Base-by-base conservation (phyloP, 2,888 invertebrate genomes). In the Notodonta dromedarius region DNA sequence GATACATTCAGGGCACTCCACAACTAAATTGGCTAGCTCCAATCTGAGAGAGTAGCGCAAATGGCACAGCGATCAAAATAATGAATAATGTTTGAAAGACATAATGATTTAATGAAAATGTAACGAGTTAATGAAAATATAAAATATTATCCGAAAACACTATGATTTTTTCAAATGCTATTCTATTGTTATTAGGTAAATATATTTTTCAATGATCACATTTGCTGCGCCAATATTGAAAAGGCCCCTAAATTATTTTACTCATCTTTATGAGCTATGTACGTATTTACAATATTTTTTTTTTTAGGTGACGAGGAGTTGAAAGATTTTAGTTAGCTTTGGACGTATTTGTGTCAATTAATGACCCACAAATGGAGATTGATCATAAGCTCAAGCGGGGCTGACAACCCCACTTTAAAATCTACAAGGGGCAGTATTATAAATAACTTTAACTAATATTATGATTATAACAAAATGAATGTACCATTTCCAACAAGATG, bases 1-100 rank as follows among this genome's bases (percentile, higher is more conserved):
- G 65, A 59, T 8, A 56, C 57, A 58, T 46, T 56, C 57, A 57
- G 65, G 64, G 73, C 72, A 82, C 89, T 89, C 85, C 76, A 73
- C 84, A 70, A 73, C 78, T 75, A 83, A 85, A 88, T 90, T 90
- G 87, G 85, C 79, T 81, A 39, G 54, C 57, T 77, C 85, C 88
- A 90, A 90, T 86, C 73, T 85, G 75, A 74, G 83, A 70, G 88
- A 89, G 86, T 80, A 71, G 65, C 74, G 63, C 52, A 32, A 61
- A 71, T 73, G 73, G 65, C 65, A 70, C 67, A 59, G 61, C 65
- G 63, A 65, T 51, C 51, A 16, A 53, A 62, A 50, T 50, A 14
- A 50, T 50, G 50, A 16, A 7, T 14, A 48, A 48, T 48, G 48
- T 3, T 35, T 35, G 35, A 48, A 14, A 14, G 2, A 48, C 5